Base-by-base conservation (phyloP, 2,888 invertebrate genomes). In the Heliconius charithonia region DNA sequence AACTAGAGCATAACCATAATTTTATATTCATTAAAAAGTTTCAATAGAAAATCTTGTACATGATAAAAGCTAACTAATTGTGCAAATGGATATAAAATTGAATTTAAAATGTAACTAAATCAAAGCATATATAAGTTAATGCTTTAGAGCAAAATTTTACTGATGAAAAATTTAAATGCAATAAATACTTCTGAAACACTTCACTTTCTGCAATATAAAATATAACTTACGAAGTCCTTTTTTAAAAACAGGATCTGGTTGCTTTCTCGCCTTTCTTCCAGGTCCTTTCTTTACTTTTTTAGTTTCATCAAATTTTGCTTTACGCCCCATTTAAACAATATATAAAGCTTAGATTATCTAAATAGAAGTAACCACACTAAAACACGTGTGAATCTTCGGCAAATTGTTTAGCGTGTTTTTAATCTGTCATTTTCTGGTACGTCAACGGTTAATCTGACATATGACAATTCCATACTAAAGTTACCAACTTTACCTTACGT, bases 251-350 rank as follows among this genome's bases (percentile, higher is more conserved):
- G 99, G 98, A 85, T 97, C 97, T 67, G 96, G 96, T 88, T 99
- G 99, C 88, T 98, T 99, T 84, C 97, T 97, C 0, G 98, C 95
- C 91, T 98, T 99, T 83, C 97, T 96, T 0, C 98, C 98, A 13
- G 97, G 98, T 0, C 98, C 98, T 85, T 97, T 97, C 88, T 97
- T 97, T 3, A 96, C 96, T 83, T 96, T 96, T 78, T 94, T 95
- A 59, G 94, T 96, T 85, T 97, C 97, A 84, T 95, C 96, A 89
- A 97, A 98, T 87, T 97, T 97, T 7, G 97, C 98, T 93, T 98
- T 98, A 66, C 98, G 96, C 82, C 98, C 98, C 98, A 98, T 98
- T 87, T 80, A 72, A 19, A 19, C 29, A 29, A 25, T 25, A 19
- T 77, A 37, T n/a, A 32, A 32, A 16, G n/a, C 32, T 73, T 73